phyloP scores from a whole-genome alignment of 2,888 invertebrate genomes.

The Miltochrista miniata region DNA sequence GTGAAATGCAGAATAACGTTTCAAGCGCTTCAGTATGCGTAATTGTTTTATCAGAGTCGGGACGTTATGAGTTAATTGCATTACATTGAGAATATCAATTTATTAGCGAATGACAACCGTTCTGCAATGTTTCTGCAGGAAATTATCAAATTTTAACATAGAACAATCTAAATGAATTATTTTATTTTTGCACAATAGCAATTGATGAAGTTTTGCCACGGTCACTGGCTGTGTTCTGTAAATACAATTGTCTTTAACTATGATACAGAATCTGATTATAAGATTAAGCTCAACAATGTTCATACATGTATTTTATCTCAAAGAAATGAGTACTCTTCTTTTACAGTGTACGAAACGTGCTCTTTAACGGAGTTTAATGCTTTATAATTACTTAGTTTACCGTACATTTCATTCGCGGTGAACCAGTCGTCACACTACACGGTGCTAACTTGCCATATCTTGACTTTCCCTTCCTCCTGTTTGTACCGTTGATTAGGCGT shows the following conservation, averaged over 20 bases:
- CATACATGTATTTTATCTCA: slow-evolving; percentile 12
- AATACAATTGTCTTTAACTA: slow-evolving; percentile 5
- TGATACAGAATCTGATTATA: slow-evolving; percentile 14
- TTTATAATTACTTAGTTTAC: slow-evolving; percentile 34
- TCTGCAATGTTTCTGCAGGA: slow-evolving; percentile 15
- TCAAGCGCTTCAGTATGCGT: slow-evolving; percentile 38
- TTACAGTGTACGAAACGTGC: slow-evolving; percentile 22
- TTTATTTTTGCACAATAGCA: no score
- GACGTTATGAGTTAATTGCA: slow-evolving; percentile 34
- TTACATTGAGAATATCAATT: slow-evolving; percentile 32
- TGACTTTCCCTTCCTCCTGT: slow-evolving; percentile 72
- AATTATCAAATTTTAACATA: neutral
- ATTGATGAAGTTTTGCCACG: slow-evolving; percentile 7
- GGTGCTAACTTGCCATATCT: slow-evolving; percentile 55
- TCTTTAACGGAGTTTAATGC: slow-evolving; percentile 31
- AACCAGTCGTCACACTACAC: slow-evolving; percentile 42
- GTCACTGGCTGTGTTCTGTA: slow-evolving; percentile 3
- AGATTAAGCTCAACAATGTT: slow-evolving; percentile 14
- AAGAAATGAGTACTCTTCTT: slow-evolving; percentile 12
- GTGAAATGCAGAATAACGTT: slow-evolving; percentile 47
- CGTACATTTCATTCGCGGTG: slow-evolving; percentile 42
- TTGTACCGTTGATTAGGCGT: slow-evolving; percentile 73
- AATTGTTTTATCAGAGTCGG: slow-evolving; percentile 35
- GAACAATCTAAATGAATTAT: no score
- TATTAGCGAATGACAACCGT: slow-evolving; percentile 31